Evolutionary conservation across 92 coral and sea anemone species (phyloP), one percentile per base, ranked within the genome.

Genomic region (Desmophyllum pertusum): DNA sequence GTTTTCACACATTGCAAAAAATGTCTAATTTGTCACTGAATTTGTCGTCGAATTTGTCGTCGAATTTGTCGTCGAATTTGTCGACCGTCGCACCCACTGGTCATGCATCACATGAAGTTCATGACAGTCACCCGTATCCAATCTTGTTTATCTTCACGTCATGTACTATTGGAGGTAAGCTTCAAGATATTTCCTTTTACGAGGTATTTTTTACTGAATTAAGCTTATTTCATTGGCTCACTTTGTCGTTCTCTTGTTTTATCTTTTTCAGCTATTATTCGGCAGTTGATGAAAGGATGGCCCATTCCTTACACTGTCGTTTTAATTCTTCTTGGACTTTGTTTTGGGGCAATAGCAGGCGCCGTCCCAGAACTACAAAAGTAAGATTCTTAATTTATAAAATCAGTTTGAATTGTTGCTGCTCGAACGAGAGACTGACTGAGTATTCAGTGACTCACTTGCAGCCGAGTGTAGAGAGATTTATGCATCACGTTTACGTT

Each of bases 201-300:
- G 13, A 23, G 63, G 31, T 23, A 55, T 59, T 15, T 59, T 25
- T 25, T 31, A n/a, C 30, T 53, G 23, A 53, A n/a, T 10, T n/a
- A 25, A 10, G 65, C 27, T 59, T 59, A 19, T 19, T 52, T 1
- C n/a, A 2, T 27, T 21, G 14, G 0, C 10, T 27, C 11, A 15
- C 11, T 9, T 21, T 25, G n/a, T 33, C n/a, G 37, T 0, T 43
- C 68, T n/a, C 25, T 35, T 30, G 18, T 31, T 0, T 27, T 81
- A 85, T 39, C 55, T 31, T 73, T 83, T 76, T 36, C 81, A 96
- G 99, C 99, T 11, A 83, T 94, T 71, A 94, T 93, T 53, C 95
- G 99, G 11, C 99, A 96, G 79, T 81, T 96, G 13, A 96, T 96
- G 99, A 96, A 96, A 89, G 93, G 95, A 94, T 96, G 99, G 99